A percentile compares a stretch with the other conserved stretches of the same genome.
Evolutionary conservation across 2,797 vertebrate species (phyloP).

Genomic region (Alosa sapidissima): DNA sequence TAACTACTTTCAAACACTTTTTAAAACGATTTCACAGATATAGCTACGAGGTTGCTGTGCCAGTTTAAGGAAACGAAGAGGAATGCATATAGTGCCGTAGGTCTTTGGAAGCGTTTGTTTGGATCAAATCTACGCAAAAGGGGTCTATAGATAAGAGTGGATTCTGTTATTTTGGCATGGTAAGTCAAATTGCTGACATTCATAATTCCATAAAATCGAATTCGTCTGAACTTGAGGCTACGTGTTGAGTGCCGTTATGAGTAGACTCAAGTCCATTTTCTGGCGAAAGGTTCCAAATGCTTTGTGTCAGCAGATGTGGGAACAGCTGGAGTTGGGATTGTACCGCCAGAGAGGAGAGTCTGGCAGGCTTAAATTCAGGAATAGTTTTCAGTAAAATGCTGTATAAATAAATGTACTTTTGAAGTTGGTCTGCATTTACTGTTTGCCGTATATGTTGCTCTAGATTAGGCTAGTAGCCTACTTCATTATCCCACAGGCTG

Average conservation of each 20-base stretch:
- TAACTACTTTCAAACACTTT: neutral
- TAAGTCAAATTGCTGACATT: conserved; percentile 50
- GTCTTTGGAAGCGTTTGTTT: conserved; percentile 1
- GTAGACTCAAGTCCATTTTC: neutral
- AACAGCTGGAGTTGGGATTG: conserved; percentile 32
- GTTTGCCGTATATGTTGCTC: neutral
- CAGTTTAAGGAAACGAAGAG: conserved; percentile 33
- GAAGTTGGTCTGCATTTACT: neutral
- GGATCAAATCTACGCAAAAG: conserved; percentile 50
- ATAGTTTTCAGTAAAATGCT: neutral
- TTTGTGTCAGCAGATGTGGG: conserved; percentile 2
- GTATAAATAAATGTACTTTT: too few species aligned
- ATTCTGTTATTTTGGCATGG: conserved; percentile 63
- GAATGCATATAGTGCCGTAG: conserved; percentile 37
- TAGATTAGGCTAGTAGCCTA: neutral
- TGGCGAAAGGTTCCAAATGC: neutral
- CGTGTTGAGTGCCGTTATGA: neutral
- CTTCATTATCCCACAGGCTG: neutral
- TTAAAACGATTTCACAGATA: neutral
- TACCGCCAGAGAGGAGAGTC: neutral
- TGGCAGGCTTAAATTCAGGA: neutral
- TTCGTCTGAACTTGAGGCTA: neutral
- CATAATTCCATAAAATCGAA: too few species aligned
- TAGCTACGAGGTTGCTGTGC: neutral
- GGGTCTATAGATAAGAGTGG: conserved; percentile 47